Conservation (phyloP, 2,888 invertebrate genomes). For the Tridacna crocea region DNA sequence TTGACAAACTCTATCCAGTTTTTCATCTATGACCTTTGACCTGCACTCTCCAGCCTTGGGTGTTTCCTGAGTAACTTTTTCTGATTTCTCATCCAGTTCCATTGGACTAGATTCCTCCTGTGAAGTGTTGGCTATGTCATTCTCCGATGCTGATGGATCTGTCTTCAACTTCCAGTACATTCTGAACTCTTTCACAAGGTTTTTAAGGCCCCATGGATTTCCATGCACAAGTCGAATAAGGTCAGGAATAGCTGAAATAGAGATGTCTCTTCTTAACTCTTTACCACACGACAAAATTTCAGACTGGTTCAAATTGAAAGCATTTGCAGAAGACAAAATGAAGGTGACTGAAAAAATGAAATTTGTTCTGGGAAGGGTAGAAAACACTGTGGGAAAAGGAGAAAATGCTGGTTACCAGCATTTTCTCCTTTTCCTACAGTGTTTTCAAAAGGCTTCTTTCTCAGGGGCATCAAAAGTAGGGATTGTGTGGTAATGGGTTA, state of each 20-base stretch:
- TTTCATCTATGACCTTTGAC: constrained; percentile 26
- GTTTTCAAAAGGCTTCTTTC: too few relatives aligned
- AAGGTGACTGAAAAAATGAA: too few relatives aligned
- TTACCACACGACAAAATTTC: too few relatives aligned
- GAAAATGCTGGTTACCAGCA: too few relatives aligned
- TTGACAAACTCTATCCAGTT: constrained; percentile 23
- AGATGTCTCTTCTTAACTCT: too few relatives aligned
- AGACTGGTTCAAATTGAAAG: too few relatives aligned
- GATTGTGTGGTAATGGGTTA: too few relatives aligned
- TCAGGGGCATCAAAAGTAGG: too few relatives aligned
- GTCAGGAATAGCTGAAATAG: constrained; percentile 86
- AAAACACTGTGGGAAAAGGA: too few relatives aligned
- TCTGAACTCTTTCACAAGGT: constrained; percentile 88
- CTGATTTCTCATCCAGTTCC: constrained; percentile 43
- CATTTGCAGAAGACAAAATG: too few relatives aligned
- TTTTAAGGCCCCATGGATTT: constrained; percentile 87
- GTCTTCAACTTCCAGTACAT: constrained; percentile 86
- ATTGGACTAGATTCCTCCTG: constrained; percentile 30
- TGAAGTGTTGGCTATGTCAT: constrained; percentile 11
- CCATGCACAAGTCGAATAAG: constrained; percentile 89
- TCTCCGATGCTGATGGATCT: constrained; percentile 24
- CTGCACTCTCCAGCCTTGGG: constrained; percentile 18
- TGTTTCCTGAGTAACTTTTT: constrained; percentile 16
- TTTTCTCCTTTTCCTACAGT: too few relatives aligned
- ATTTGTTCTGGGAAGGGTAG: too few relatives aligned